Percentiles rank a stretch among this genome's conserved stretches.
Evolutionary conservation across 2,113 vertebrate genomes (phyloP).

Genomic region (Saiga tatarica): DNA sequence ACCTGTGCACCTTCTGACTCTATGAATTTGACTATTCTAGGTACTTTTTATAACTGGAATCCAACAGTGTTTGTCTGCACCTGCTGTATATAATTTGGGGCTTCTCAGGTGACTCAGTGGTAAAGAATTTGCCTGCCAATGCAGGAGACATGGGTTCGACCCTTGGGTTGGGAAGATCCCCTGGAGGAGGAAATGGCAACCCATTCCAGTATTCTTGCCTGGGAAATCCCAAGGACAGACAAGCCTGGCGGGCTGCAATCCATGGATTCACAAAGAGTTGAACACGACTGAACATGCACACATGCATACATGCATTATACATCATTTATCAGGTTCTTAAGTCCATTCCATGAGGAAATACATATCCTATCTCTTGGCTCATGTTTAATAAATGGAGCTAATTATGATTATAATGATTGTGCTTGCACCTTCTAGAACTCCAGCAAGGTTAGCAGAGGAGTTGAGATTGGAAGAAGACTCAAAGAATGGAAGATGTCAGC

Average conservation of each 20-base stretch:
- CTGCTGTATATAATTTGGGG: not conserved
- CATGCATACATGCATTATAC: not conserved
- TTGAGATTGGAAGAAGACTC: fast-evolving
- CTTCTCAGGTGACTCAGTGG: not conserved
- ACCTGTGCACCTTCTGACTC: not conserved
- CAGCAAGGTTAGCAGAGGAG: not conserved
- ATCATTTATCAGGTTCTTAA: not conserved
- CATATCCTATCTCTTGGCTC: not conserved
- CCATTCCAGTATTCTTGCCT: not conserved
- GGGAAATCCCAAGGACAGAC: not conserved
- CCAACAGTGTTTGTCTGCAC: not conserved
- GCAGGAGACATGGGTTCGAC: not conserved
- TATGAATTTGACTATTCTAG: not conserved
- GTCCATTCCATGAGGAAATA: not conserved
- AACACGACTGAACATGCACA: not conserved
- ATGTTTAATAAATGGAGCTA: not conserved
- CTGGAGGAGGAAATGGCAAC: not conserved
- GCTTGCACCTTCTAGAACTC: not conserved
- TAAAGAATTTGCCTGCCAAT: not conserved
- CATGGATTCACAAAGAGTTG: not conserved
- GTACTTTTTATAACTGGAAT: not conserved
- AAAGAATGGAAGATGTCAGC: too few relatives aligned
- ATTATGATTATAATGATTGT: not conserved
- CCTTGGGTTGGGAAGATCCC: not conserved
- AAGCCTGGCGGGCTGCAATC: not conserved